These are phyloP conservation scores for Drosophila baimaii DNA, from an alignment of 1,140 invertebrate species.

Conservation along the genomic window DNA sequence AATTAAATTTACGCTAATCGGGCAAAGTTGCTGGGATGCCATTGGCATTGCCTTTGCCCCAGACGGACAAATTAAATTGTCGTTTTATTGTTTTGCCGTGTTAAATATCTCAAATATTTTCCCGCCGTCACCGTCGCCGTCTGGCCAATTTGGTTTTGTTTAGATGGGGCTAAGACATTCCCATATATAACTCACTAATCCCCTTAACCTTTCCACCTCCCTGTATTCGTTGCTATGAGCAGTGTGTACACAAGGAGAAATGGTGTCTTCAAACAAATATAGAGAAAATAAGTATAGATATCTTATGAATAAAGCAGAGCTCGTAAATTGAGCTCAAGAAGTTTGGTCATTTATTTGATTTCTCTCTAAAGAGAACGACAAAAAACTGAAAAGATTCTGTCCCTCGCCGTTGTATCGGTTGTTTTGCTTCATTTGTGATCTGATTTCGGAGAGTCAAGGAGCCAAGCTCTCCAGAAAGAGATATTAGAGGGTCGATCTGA, in stretches of 20 bases:
- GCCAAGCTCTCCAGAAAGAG: too few relatives aligned
- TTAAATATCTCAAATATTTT: conserved; percentile 78
- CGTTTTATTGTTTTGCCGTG: conserved; percentile 78
- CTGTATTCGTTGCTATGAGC: not conserved
- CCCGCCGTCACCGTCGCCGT: conserved; percentile 38
- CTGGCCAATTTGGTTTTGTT: conserved; percentile 75
- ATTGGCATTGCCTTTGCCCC: conserved; percentile 38
- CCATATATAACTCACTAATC: conserved; percentile 79
- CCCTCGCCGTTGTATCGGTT: too few relatives aligned
- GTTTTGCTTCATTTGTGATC: too few relatives aligned
- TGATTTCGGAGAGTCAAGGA: too few relatives aligned
- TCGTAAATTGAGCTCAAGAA: too few relatives aligned
- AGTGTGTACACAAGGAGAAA: conserved; percentile 9
- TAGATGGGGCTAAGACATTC: conserved; percentile 82
- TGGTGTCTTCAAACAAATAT: not conserved
- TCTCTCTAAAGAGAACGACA: too few relatives aligned
- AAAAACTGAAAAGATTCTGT: too few relatives aligned
- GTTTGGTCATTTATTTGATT: too few relatives aligned
- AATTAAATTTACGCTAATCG: conserved; percentile 81
- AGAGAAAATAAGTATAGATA: too few relatives aligned
- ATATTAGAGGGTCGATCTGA: too few relatives aligned
- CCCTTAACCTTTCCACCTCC: conserved; percentile 42
- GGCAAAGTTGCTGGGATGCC: conserved; percentile 36
- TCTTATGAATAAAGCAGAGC: too few relatives aligned
- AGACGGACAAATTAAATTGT: conserved; percentile 75